Evolutionary conservation across 1,140 invertebrate genomes (phyloP), one percentile per base, ranked within the genome.

Genomic region (Gryon sp.): DNA sequence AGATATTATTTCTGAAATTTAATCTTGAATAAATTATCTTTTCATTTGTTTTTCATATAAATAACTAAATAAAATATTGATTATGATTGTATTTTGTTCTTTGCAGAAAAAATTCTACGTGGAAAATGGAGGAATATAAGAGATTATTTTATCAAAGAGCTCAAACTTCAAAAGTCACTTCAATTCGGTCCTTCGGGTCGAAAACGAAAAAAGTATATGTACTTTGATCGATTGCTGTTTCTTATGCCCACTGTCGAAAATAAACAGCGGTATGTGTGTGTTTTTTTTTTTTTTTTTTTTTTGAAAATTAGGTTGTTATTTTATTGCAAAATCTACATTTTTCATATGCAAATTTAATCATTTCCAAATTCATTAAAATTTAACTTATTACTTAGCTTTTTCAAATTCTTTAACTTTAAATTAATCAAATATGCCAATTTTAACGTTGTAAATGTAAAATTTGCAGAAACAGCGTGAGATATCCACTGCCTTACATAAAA

Each of bases 91-190:
- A n/a, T 48, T 12, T 30, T 22, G n/a, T 14, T 11, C 43, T 69
- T 86, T 86, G 8, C 63, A 88, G 87, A 85, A 34, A 87, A 85
- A 75, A 80, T 76, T 57, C 41, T 88, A 1, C 79, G 84, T 0
- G 80, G 83, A 0, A 88, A 87, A 57, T 87, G 87, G 86, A 78
- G 86, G 46, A 87, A 88, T 14, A 86, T 87, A 16, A 74, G 87
- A 4, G 85, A 87, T 38, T 88, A 88, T 34, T 88, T 87, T 15
- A 87, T 84, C 46, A 88, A 88, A 34, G 87, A 87, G 38, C 45
- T 87, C 0, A 88, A 87, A 30, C 36, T 82, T 4, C 84, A 82
- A 22, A 82, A 79, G 24, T 59, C 75, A 0, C 55, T 73, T 9
- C 74, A 78, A 46, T 18, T 59, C 3, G 80, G 66, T 1, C 63